Base-by-base conservation (phyloP, 2,888 invertebrate species). In the Fragum whitleyi region DNA sequence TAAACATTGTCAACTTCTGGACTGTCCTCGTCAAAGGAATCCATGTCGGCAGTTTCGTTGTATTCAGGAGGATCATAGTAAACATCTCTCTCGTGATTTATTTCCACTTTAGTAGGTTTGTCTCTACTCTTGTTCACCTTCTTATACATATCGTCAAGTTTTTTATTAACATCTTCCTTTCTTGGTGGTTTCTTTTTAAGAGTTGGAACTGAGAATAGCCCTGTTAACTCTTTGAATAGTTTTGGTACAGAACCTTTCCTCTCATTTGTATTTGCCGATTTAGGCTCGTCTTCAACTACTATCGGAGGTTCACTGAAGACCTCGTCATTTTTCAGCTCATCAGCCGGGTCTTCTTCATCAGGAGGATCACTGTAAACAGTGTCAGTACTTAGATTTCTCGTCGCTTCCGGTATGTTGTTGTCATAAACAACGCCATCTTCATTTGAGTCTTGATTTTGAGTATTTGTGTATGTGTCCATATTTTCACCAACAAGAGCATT, bases 311-410 rank as follows among this genome's bases (percentile, higher is more conserved):
- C 26, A 57, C 3, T 57, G n/a, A 57, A 26, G 2, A 42, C 65
- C 5, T 65, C 65, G 42, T 65, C 65, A n/a, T 19, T 16, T 21
- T 42, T 39, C 36, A 39, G 36, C 36, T 65, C 65, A 23, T 42
- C 65, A 21, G 39, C 42, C 11, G 70, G 57, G 23, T 36, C 53
- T 23, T 70, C 70, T 16, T 53, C 53, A 1, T 53, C 57, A 3
- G 70, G 70, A 14, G 70, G 70, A 32, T 70, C 57, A 23, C 55
- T 55, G 39, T 70, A 70, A 9, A 70, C n/a, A 53, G 57, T 70
- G 11, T 55, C 36, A 19, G 28, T 6, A 36, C 70, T 70, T 42
- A 19, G 36, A 42, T 28, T 21, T 1, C n/a, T 32, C 9, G 16
- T 21, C 0, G 21, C 14, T n/a, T 65, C 65, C 23, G 26, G 3